Evolutionary conservation across 1,140 invertebrate species (phyloP).

Genomic region (Magallana gigas): DNA sequence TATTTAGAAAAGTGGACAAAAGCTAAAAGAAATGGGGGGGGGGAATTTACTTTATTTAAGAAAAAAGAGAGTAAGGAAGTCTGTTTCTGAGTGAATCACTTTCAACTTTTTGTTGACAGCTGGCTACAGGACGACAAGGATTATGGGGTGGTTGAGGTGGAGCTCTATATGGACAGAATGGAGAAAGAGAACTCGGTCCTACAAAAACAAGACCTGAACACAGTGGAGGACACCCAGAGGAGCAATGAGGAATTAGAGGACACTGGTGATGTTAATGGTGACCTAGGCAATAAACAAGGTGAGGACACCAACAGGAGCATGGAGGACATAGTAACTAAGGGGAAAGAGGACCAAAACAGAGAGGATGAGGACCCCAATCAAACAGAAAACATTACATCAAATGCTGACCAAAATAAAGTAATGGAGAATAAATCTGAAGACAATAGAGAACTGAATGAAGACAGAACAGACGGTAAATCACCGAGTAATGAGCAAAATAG

Average conservation of each 20-base stretch:
- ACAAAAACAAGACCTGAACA: slow-evolving; percentile 15
- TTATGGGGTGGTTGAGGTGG: slow-evolving; percentile 44
- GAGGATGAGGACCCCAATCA: neutral
- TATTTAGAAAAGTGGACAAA: neutral
- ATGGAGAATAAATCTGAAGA: no score
- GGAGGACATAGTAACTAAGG: neutral
- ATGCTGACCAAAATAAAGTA: no score
- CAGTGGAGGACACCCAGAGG: slow-evolving; percentile 26
- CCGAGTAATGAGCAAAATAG: neutral
- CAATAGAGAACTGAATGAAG: neutral
- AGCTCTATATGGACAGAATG: slow-evolving; percentile 55
- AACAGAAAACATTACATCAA: no score
- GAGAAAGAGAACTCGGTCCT: slow-evolving; percentile 49
- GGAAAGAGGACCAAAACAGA: slow-evolving; percentile 12
- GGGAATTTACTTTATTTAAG: neutral
- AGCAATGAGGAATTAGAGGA: neutral
- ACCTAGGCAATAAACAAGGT: neutral
- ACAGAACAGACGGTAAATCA: neutral
- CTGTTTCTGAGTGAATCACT: neutral
- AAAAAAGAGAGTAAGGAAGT: neutral
- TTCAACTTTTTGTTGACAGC: slow-evolving; percentile 21
- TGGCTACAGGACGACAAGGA: slow-evolving; percentile 52
- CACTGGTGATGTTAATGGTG: neutral
- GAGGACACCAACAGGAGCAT: neutral
- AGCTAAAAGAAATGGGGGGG: neutral